Evolutionary conservation across 2,113 vertebrate genomes (phyloP), one percentile per base, ranked within the genome.

Genomic region (Mesitornis unicolor): DNA sequence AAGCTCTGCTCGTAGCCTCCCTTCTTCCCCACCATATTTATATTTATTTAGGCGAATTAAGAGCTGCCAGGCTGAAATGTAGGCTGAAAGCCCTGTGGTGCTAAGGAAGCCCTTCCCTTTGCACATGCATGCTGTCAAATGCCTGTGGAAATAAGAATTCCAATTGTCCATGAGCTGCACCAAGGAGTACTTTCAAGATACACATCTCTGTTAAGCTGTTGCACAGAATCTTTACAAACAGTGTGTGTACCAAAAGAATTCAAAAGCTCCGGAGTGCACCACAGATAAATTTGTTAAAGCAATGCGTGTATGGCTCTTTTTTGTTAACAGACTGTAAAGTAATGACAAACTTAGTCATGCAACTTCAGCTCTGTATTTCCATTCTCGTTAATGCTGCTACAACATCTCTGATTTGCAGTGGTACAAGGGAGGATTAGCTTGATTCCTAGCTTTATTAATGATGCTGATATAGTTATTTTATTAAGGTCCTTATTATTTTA

Each of bases 401-500:
- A 29, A 43, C 26, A 12, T 51, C 24, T 84, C 65, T 79, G 48
- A 78, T 84, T 33, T 35, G 8, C 31, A 40, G 25, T 40, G 29
- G 21, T 74, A 47, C 48, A 75, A 63, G 19, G 28, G n/a, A 90
- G 33, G 82, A 94, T 93, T 93, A 90, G 24, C 29, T 82, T 65
- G 35, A 83, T 82, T 87, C 70, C 78, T 48, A 31, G 35, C 56
- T 81, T 87, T 89, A 74, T 93, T 95, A 94, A 81, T 86, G 43
- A 84, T 84, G 40, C 47, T 42, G n/a, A 77, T 92, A 80, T 24
- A 36, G 18, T 90, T 94, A 75, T 84, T 94, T 92, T 80, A 67
- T 95, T 93, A 76, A 81, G n/a, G 25, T 56, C 26, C 31, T 31
- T 92, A 36, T 71, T 93, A 86, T 74, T 95, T 95, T 90, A 93